Conservation (phyloP, 1,140 invertebrate species). For the Agrilus planipennis region DNA sequence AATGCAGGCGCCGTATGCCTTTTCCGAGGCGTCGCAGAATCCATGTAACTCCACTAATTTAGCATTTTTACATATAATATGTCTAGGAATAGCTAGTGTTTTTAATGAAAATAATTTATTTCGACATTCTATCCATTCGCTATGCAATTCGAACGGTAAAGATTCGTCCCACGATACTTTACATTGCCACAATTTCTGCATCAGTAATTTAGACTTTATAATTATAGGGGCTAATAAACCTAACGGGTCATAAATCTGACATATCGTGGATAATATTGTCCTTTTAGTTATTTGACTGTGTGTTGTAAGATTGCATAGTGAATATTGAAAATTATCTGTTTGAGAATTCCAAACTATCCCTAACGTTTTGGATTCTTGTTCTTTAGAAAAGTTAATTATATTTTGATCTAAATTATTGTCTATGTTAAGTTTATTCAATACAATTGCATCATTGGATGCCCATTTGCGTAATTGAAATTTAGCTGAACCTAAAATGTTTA, state of each 20-base stretch:
- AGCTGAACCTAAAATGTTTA: too few species aligned
- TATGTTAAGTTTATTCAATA: too few species aligned
- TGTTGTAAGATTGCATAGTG: too few species aligned
- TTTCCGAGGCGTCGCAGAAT: constrained; percentile 24
- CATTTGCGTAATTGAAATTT: too few species aligned
- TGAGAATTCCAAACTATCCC: constrained; percentile 1
- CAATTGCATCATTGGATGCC: too few species aligned
- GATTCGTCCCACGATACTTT: constrained; percentile 17
- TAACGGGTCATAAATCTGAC: constrained; percentile 7
- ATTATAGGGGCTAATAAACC: constrained; percentile 20
- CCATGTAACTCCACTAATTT: constrained; percentile 18
- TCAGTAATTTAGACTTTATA: constrained; percentile 17
- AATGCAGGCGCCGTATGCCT: constrained; percentile 22
- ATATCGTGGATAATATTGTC: background rate
- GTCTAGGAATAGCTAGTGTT: background rate
- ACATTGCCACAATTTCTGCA: constrained; percentile 23
- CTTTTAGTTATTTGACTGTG: background rate
- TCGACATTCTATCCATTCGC: constrained; percentile 17
- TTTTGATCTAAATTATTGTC: too few species aligned
- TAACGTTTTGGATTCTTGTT: constrained; percentile 2
- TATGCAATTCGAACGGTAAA: constrained; percentile 8
- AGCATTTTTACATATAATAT: background rate
- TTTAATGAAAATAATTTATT: background rate
- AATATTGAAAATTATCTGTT: background rate
- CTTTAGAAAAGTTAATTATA: too few species aligned